Percentiles rank a stretch among this genome's conserved stretches.
These are phyloP conservation scores for Struthio camelus DNA, from an alignment of 2,113 vertebrate species.

Conservation along the genomic window DNA sequence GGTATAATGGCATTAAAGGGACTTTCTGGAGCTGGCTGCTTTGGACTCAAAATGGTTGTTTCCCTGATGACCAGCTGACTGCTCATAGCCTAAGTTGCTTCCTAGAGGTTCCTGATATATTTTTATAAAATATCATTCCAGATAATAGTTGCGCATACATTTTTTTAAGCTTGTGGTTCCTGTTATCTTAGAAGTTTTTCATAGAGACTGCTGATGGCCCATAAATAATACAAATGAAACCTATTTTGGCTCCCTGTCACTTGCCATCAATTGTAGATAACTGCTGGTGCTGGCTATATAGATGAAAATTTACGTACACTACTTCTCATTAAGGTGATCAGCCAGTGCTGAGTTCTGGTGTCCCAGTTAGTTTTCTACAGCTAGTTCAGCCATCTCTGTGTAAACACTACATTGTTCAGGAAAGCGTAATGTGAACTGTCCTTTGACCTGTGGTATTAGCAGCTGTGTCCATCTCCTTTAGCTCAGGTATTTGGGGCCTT, in stretches of 20 bases:
- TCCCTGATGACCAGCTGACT: background rate
- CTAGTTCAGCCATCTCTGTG: background rate
- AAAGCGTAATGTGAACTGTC: background rate
- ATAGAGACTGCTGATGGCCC: background rate
- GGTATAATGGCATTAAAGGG: background rate
- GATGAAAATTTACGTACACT: fast-evolving
- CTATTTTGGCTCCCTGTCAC: background rate
- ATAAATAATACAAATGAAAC: background rate
- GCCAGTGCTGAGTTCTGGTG: background rate
- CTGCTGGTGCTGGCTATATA: background rate
- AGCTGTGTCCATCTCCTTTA: background rate
- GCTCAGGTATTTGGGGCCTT: background rate
- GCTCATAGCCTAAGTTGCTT: background rate
- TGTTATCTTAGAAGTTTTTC: background rate
- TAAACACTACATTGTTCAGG: background rate
- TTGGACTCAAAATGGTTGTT: background rate
- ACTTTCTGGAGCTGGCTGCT: background rate
- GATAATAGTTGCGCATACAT: background rate
- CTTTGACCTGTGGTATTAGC: background rate
- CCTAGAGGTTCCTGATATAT: background rate
- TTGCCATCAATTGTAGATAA: background rate
- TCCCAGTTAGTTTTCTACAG: background rate
- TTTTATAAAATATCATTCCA: background rate
- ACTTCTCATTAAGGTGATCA: background rate
- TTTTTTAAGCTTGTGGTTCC: background rate